Evolutionary conservation across 2,113 vertebrate genomes (phyloP), one percentile per base, ranked within the genome.

Genomic region (Tragelaphus imberbis): DNA sequence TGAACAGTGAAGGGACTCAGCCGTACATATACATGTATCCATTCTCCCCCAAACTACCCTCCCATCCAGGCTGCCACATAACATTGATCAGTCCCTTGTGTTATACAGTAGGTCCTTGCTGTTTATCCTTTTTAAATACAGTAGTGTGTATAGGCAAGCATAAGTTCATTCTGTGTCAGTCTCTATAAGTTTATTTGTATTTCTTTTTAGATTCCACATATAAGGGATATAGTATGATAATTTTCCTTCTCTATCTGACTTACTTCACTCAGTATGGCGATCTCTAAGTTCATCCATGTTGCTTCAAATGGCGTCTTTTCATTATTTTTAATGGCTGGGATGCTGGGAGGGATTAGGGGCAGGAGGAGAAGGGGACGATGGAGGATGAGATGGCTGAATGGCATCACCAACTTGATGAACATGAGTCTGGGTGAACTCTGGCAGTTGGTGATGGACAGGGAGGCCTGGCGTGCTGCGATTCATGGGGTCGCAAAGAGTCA

Each of bases 281-380:
- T 27, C 71, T 77, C 71, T 44, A 27, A 44, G 23, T 77, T 6
- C 40, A 44, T 27, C 36, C 36, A 44, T 40, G 36, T 25, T 77
- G 36, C 36, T 77, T 7, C 71, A 77, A 27, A 27, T 6, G 23
- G 36, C 40, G 7, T 77, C 71, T 25, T 77, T 44, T 77, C 36
- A 27, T 77, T 77, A 36, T 77, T 77, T 75, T 75, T 40, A 75
- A 14, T 14, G 36, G 36, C 36, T 40, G 36, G 21, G 71, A 61
- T 61, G 59, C 27, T 63, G 28, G 28, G 59, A 63, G 59, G 59
- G 28, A 63, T 63, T 63, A 28, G 28, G 61, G 13, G 6, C 28
- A 30, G 28, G 61, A 63, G 61, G 27, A 30, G 2, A 63, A 30
- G 28, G 61, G 61, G 13, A 63, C 13, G 0, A 63, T 0, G 0